Percentiles rank a stretch among this genome's conserved stretches.
Evolutionary conservation across 2,888 invertebrate species (phyloP).

Genomic region (Ennomos fuscantarius): DNA sequence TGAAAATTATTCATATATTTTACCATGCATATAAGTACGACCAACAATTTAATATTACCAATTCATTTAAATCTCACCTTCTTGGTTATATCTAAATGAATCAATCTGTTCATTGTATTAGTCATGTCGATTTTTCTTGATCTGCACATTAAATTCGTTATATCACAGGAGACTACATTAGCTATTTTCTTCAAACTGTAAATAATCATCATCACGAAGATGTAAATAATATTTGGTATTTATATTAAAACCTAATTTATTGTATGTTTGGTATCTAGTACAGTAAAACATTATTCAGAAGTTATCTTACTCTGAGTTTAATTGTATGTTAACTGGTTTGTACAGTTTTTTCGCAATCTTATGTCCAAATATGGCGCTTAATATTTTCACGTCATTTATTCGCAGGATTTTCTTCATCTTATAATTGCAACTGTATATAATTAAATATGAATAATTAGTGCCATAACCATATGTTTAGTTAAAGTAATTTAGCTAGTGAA

Average conservation of each 20-base stretch:
- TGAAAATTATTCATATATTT: slow-evolving; percentile 33
- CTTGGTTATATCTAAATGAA: slow-evolving; percentile 52
- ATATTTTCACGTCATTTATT: slow-evolving; percentile 8
- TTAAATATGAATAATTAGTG: neutral
- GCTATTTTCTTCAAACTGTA: slow-evolving; percentile 58
- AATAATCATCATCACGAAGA: slow-evolving; percentile 9
- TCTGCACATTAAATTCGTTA: slow-evolving; percentile 46
- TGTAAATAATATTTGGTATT: too few species aligned
- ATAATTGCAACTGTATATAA: neutral
- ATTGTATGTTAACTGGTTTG: slow-evolving; percentile 48
- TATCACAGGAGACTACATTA: slow-evolving; percentile 54
- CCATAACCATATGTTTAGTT: too few species aligned
- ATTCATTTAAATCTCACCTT: slow-evolving; percentile 13
- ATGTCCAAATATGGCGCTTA: slow-evolving; percentile 55
- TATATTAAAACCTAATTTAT: too few species aligned
- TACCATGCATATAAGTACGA: too few species aligned
- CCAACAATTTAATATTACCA: neutral
- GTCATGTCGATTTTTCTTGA: slow-evolving; percentile 31
- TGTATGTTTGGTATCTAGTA: neutral
- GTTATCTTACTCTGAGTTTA: slow-evolving; percentile 58
- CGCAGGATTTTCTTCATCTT: slow-evolving; percentile 46
- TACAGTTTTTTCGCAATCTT: slow-evolving; percentile 55
- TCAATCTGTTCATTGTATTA: slow-evolving; percentile 38
- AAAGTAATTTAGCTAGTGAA: too few species aligned
- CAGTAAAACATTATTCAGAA: too few species aligned